Percentiles rank a stretch among this genome's conserved stretches.
Conservation (phyloP, 2,113 vertebrate genomes). For the Lophotis ruficrista region DNA sequence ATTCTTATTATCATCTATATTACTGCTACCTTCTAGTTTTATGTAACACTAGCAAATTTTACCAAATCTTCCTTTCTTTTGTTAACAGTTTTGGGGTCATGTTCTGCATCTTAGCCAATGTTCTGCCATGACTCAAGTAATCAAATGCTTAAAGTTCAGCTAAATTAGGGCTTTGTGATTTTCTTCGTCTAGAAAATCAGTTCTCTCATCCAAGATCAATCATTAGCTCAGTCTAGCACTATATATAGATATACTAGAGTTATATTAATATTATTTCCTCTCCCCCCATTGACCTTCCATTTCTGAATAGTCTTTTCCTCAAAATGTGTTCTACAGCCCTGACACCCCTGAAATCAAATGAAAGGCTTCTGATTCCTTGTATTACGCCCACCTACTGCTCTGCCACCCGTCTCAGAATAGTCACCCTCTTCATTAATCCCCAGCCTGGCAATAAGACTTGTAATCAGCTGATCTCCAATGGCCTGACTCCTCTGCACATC, state of each 20-base stretch:
- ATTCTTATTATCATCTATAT: background rate
- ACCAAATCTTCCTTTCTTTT: background rate
- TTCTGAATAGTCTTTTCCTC: background rate
- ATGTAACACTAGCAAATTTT: background rate
- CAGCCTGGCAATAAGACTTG: background rate
- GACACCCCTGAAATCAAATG: background rate
- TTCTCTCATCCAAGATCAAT: background rate
- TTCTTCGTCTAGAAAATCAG: background rate
- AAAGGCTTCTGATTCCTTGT: background rate
- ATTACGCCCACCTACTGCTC: background rate
- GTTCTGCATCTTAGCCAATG: background rate
- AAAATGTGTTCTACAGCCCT: background rate
- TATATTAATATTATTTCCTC: no score
- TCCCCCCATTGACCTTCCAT: background rate
- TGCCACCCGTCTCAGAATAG: background rate
- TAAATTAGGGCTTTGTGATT: background rate
- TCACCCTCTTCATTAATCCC: background rate
- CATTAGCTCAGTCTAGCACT: background rate
- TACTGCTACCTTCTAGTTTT: background rate
- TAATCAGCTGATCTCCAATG: no score
- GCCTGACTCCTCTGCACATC: background rate
- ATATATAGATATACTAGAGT: background rate
- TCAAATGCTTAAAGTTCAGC: background rate
- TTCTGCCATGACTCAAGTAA: background rate
- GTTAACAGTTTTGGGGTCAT: background rate